Evolutionary conservation across 2,797 vertebrate species (phyloP).

Genomic region (Eutrigla gurnardus): DNA sequence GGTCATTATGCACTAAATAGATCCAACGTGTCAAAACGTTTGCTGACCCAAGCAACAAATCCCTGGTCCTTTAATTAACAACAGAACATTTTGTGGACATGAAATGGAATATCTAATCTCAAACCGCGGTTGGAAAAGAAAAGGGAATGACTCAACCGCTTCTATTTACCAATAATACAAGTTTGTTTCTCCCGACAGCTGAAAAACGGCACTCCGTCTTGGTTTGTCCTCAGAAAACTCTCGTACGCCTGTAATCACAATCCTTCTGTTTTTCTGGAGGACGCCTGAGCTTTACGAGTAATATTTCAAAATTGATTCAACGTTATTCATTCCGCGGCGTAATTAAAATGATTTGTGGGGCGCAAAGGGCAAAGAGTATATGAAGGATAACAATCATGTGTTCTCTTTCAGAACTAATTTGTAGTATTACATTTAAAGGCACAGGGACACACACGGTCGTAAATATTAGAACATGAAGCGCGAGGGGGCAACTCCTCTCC

Average conservation of each 20-base stretch:
- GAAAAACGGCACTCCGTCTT: conserved; percentile 31
- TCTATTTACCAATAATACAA: conserved; percentile 68
- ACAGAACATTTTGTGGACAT: conserved; percentile 65
- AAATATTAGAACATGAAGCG: conserved; percentile 55
- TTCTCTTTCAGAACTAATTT: conserved; percentile 7
- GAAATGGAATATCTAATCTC: conserved; percentile 68
- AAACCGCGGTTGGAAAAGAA: conserved; percentile 64
- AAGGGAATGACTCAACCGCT: conserved; percentile 62
- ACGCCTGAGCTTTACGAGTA: not conserved
- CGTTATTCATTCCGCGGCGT: not conserved
- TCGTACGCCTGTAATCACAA: not conserved
- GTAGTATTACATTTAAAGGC: conserved; percentile 18
- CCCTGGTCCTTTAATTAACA: conserved; percentile 63
- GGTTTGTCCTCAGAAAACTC: conserved; percentile 36
- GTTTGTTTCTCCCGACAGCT: conserved; percentile 45
- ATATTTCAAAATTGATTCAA: conserved; percentile 14
- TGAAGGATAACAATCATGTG: conserved; percentile 10
- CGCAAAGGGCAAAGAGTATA: not conserved
- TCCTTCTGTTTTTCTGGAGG: conserved; percentile 14
- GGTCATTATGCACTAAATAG: conserved; percentile 43
- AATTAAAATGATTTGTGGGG: conserved; percentile 21
- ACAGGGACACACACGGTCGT: conserved; percentile 3
- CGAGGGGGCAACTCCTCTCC: conserved; percentile 55
- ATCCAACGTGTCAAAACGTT: conserved; percentile 53
- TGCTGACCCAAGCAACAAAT: conserved; percentile 62